Base-by-base conservation (phyloP, 2,113 vertebrate species). In the Sula dactylatra region DNA sequence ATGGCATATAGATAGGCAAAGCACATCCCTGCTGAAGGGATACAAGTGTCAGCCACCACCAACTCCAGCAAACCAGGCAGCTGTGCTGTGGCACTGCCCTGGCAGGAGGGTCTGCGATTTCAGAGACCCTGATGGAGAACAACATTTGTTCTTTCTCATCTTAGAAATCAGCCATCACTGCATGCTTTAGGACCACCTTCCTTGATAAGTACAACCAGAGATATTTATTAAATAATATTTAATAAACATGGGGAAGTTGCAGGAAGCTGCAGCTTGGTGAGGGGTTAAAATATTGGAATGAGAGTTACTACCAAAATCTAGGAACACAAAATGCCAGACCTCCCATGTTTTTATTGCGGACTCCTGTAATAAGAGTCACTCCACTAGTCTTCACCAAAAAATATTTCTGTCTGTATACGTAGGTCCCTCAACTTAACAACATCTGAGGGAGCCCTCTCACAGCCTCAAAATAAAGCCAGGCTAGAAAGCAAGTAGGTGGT, bases 301-400 rank as follows among this genome's bases (percentile, higher is more conserved):
- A 89, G 16, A 77, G 7, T 22, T 66, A 67, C 67, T 64, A 50
- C 70, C 62, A 90, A 78, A 55, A 40, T 42, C 45, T 31, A 55
- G 42, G 61, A 66, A 66, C 11, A 16, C 59, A 70, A 79, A 80
- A 42, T 36, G 17, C 83, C 83, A 96, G 90, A 94, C 79, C 88
- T 96, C 94, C 91, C 86, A 55, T 90, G 76, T 67, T 94, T 93
- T 96, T 91, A 96, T 55, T 89, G 45, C 82, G 71, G 58, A 17
- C 6, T 92, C 83, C 67, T 84, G 36, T 69, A 42, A 5, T 16
- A n/a, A 72, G 56, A 89, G 45, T 83, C 50, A 65, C 24, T 83
- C 74, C 52, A n/a, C 84, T 73, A 79, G 67, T 50, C 47, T 38
- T 91, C 59, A 94, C 32, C 47, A 88, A 91, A 76, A 92, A 83